These are phyloP conservation scores for Sarcophaga carnaria DNA, from an alignment of 2,888 invertebrate species.

Conservation along the genomic window DNA sequence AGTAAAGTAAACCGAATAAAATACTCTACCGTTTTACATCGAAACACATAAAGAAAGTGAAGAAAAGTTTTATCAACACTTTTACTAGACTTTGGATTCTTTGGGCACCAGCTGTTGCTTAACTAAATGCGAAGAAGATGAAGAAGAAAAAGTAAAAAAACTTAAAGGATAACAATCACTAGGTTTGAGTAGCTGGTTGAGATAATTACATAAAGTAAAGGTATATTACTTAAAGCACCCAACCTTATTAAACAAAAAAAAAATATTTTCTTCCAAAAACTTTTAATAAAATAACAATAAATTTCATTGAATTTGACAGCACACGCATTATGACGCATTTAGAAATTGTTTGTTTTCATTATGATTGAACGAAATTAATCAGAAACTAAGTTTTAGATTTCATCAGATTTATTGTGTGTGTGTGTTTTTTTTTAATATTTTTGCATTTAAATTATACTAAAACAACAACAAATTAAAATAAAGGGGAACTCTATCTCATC, in stretches of 20 bases:
- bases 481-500: no score
- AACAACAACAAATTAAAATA: no score
- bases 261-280: neutral
- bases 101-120: constrained; percentile 50
- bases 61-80: constrained; percentile 14
- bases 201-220: neutral
- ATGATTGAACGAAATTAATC: no score
- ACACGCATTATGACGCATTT: no score
- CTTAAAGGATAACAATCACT: neutral
- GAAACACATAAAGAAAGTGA: neutral
- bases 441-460: no score
- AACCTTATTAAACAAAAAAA: neutral
- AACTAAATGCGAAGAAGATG: neutral
- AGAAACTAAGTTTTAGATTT: no score
- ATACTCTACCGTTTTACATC: no score
- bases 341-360: no score
- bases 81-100: constrained; percentile 29
- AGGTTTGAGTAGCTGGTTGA: neutral
- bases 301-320: neutral
- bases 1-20: neutral
- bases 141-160: neutral
- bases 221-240: neutral
- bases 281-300: neutral
- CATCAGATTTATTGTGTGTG: no score
- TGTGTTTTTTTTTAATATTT: no score